These are phyloP conservation scores for Actenoides lindsayi DNA, from an alignment of 2,113 vertebrate genomes.

Conservation along the genomic window DNA sequence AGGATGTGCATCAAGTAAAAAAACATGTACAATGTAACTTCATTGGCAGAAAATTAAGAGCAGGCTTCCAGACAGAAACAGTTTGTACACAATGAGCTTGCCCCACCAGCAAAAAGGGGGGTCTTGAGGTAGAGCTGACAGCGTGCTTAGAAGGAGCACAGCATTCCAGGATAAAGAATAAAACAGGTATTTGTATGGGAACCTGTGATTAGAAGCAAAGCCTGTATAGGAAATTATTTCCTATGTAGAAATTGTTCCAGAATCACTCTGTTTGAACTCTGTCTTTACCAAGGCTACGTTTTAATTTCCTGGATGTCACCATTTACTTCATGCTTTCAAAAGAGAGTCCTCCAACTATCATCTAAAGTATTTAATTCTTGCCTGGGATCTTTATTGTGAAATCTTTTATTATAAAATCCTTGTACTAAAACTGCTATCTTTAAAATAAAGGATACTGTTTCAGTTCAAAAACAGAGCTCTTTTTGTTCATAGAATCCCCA, in stretches of 20 bases:
- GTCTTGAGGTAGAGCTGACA: neutral
- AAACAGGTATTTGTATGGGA: neutral
- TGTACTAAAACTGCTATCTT: neutral
- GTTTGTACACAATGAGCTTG: neutral
- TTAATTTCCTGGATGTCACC: constrained; percentile 7
- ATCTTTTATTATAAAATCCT: neutral
- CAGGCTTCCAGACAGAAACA: neutral
- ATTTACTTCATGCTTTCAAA: neutral
- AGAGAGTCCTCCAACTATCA: neutral
- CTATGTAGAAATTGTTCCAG: neutral
- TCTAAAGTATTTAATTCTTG: neutral
- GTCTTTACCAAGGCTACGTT: neutral
- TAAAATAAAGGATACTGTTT: neutral
- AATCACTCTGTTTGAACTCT: neutral
- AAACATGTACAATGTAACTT: neutral
- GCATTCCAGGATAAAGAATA: neutral
- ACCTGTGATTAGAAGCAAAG: neutral
- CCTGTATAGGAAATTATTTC: neutral
- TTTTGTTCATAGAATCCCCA: neutral
- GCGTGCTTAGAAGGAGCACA: neutral
- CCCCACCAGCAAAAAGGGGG: neutral
- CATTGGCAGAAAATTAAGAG: neutral
- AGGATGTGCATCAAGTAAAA: neutral
- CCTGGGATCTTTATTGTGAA: neutral
- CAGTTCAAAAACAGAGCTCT: neutral